Base-by-base conservation (phyloP, 2,113 vertebrate species). In the Eurystomus gularis region DNA sequence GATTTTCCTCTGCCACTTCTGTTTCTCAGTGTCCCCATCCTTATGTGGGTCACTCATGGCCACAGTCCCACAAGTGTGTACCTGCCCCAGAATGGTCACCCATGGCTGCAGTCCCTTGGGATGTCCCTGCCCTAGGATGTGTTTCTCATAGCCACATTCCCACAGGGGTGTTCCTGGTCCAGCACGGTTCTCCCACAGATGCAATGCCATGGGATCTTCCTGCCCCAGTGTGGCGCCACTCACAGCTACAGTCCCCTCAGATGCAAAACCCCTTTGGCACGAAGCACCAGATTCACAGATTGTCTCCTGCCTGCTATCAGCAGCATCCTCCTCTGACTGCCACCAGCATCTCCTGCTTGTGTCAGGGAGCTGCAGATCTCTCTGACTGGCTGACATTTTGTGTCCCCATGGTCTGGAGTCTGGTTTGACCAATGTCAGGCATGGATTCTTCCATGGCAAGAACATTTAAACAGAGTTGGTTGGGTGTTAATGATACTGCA, bases 201-300 rank as follows among this genome's bases (percentile, higher is more conserved):
- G 13, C 33, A 18, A 17, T 37, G 6, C 35, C 15, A 42, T 44
- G 16, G 13, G 4, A 4, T 52, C 9, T 23, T 17, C 21, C 33
- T 46, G 11, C 9, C 5, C 5, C 13, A 31, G 8, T 4, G 2
- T 37, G 58, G 37, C 25, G 26, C 61, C 61, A 62, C 35, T 40
- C 26, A 23, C 16, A 48, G 18, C 29, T 40, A 48, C 29, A 64
- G 9, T 18, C 8, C 6, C 19, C 23, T 51, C 35, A 57, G 8
- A 37, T 17, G 5, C 0, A 1, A 75, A 77, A 6, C 1, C 13
- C 13, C 40, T 55, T 70, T n/a, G n/a, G 6, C 0, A 3, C 26
- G 13, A 16, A 77, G 7, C 5, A 35, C 73, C 49, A 60, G 8
- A 19, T 68, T 46, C 69, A 44, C 17, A 10, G 42, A 31, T 14